Base-by-base conservation (phyloP, 1,140 invertebrate genomes). In the Bemisia tabaci region DNA sequence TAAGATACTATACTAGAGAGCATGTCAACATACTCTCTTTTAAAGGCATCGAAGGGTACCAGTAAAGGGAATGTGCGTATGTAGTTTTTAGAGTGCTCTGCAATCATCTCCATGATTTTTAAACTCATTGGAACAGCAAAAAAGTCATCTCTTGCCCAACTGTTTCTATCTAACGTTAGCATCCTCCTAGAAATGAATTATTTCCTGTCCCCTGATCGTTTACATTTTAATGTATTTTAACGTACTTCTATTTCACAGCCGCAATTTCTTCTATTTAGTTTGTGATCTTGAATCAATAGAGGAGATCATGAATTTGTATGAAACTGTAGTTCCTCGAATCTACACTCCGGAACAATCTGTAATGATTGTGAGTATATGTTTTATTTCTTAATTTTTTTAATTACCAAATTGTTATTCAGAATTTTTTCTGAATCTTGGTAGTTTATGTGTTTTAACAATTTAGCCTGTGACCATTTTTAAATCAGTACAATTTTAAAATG, bases 321-420 rank as follows among this genome's bases (percentile, higher is more conserved):
- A 88, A 70, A 79, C 82, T 33, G 73, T 92, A 59, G 87, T 94
- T 58, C 92, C 92, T 1, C 83, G 91, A 74, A 79, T 91, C 59
- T 92, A 92, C 72, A 84, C 87, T 25, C 91, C 92, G 0, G 89
- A 93, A 76, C 81, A 84, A 0, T 76, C 75, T 22, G 81, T 48
- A 48, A 9, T 48, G 17, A 48, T 5, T 17, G 33, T 48, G 17
- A 48, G 33, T 48, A n/a, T n/a, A 5, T 48, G 33, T 48, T 48
- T 17, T 48, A 9, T 48, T 48, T 17, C 17, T 17, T 48, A 48
- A 48, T 48, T 48, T 48, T 48, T 5, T 48, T 48, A n/a, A n/a
- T n/a, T n/a, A n/a, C n/a, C n/a, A n/a, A n/a, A n/a, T n/a, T n/a
- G n/a, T n/a, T n/a, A n/a, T n/a, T n/a, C n/a, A n/a, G n/a, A n/a